These are phyloP conservation scores for Anguilla rostrata DNA, from an alignment of 2,113 vertebrate genomes.

Conservation along the genomic window DNA sequence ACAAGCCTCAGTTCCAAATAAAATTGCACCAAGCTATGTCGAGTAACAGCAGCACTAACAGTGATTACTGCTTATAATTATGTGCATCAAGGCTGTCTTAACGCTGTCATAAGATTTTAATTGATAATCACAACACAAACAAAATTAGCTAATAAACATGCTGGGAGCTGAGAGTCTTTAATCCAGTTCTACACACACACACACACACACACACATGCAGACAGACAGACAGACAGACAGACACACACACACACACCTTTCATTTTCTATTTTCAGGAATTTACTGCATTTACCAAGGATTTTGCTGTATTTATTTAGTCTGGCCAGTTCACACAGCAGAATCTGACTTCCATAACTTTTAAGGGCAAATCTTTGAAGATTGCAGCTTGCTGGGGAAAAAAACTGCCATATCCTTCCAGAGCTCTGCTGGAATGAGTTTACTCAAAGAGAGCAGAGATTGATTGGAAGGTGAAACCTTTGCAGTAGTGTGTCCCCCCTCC, in stretches of 20 bases:
- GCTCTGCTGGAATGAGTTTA: not conserved
- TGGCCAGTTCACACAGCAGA: not conserved
- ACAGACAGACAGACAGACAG: not conserved
- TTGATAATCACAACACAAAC: not conserved
- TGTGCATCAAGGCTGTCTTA: not conserved
- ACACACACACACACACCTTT: not conserved
- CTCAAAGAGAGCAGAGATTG: not conserved
- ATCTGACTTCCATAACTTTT: not conserved
- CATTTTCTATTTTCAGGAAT: not conserved
- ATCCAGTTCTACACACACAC: not conserved
- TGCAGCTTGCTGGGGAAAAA: not conserved
- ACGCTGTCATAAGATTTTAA: not conserved
- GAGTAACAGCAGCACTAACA: not conserved
- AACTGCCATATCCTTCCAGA: not conserved
- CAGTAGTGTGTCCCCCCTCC: not conserved
- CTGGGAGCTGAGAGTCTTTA: not conserved
- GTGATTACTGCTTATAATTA: not conserved
- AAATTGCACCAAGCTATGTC: not conserved
- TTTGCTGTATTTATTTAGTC: slow-evolving; percentile 1
- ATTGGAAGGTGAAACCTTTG: slow-evolving; percentile 9
- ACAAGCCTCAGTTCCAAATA: too few relatives aligned
- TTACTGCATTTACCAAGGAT: not conserved
- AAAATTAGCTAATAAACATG: not conserved
- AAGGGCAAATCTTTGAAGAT: not conserved
- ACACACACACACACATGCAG: too few relatives aligned